These are phyloP conservation scores for Poecilia velifera DNA, from an alignment of 2,797 vertebrate species.

Conservation along the genomic window DNA sequence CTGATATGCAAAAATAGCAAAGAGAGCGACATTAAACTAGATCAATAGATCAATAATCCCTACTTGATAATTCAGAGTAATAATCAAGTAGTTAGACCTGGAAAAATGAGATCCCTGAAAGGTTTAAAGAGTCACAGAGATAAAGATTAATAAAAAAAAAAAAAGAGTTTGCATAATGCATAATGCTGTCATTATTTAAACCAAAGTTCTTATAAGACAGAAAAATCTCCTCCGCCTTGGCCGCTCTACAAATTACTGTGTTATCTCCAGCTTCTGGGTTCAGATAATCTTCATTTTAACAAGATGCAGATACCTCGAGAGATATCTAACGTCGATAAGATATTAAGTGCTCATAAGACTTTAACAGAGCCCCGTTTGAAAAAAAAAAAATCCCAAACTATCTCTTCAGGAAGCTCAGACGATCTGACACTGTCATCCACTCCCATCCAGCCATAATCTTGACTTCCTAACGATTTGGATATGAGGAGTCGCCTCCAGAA, in stretches of 20 bases:
- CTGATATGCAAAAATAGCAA: neutral
- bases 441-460: conserved; percentile 54
- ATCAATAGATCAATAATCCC: no score
- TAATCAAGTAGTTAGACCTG: neutral
- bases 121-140: neutral
- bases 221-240: neutral
- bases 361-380: neutral
- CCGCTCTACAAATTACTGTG: neutral
- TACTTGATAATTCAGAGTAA: neutral
- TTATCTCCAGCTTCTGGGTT: conserved; percentile 1
- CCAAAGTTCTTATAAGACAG: neutral
- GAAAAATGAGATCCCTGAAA: neutral
- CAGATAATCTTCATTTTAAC: neutral
- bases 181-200: neutral
- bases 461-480: conserved; percentile 68
- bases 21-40: neutral
- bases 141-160: neutral
- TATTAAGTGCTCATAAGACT: neutral
- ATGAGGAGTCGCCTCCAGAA: conserved; percentile 75
- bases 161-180: neutral
- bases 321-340: neutral
- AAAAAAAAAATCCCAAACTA: neutral
- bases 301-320: neutral
- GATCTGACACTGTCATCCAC: conserved; percentile 73
- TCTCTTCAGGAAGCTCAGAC: conserved; percentile 60